Evolutionary conservation across 2,113 vertebrate species (phyloP).

Genomic region (Symphodus melops): DNA sequence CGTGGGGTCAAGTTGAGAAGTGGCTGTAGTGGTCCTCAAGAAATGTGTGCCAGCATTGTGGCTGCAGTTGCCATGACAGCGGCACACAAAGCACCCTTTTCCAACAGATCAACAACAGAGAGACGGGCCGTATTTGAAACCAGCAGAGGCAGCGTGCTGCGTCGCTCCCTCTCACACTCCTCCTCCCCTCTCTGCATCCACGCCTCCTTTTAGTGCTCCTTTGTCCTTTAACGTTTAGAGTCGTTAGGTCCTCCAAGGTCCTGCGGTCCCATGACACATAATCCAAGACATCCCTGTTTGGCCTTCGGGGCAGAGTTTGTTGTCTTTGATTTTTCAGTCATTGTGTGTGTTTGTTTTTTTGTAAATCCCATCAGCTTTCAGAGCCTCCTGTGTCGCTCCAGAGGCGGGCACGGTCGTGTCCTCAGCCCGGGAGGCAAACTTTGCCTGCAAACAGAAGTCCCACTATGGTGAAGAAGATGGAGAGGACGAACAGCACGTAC

Average conservation of each 20-base stretch:
- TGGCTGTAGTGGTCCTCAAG: conserved; percentile 68
- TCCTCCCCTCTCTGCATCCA: conserved; percentile 22
- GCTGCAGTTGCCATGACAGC: conserved; percentile 71
- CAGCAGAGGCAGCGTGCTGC: conserved; percentile 59
- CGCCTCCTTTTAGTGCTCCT: conserved; percentile 38
- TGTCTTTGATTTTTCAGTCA: conserved; percentile 63
- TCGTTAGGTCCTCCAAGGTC: conserved; percentile 52
- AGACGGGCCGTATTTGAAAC: conserved; percentile 61
- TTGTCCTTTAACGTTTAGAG: conserved; percentile 45
- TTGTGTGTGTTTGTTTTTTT: conserved; percentile 51
- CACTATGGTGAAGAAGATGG: conserved; percentile 99
- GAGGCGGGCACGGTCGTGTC: conserved; percentile 56
- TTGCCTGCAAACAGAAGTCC: conserved; percentile 99
- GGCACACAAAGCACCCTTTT: conserved; percentile 65
- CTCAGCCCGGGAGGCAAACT: conserved; percentile 98
- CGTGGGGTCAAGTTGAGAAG: conserved; percentile 55
- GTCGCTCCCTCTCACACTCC: conserved; percentile 33
- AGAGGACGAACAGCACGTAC: conserved; percentile 98
- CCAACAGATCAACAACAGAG: conserved; percentile 65
- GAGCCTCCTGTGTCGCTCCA: conserved; percentile 64
- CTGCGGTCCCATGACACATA: conserved; percentile 52
- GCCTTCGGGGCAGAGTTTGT: conserved; percentile 65
- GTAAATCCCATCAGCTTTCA: conserved; percentile 63
- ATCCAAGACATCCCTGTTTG: conserved; percentile 54
- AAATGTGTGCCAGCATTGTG: conserved; percentile 60